Conservation (phyloP, 2,888 invertebrate species). For the Saturnia japonica region DNA sequence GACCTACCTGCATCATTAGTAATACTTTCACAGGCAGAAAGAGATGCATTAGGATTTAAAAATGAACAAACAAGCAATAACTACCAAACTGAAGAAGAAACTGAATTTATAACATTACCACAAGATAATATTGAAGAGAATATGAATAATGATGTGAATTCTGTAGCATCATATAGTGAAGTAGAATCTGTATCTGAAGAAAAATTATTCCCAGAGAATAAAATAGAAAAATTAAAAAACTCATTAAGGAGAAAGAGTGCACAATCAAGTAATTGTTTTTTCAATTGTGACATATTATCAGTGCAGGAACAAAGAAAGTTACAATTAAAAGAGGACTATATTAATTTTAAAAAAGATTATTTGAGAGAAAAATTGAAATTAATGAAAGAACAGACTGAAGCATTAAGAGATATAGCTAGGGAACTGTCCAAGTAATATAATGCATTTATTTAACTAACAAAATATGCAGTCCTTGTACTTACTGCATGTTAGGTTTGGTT, state of each 20-base stretch:
- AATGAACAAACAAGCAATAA: slow-evolving; percentile 46
- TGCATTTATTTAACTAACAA: not conserved
- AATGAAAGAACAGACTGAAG: slow-evolving; percentile 70
- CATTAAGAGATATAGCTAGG: slow-evolving; percentile 68
- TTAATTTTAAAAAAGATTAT: slow-evolving; percentile 72
- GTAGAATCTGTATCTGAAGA: slow-evolving; percentile 55
- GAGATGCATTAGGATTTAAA: slow-evolving; percentile 61
- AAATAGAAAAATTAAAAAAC: slow-evolving; percentile 40
- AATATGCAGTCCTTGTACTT: no score
- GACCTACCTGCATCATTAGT: slow-evolving; percentile 47
- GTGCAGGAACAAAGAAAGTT: slow-evolving; percentile 63
- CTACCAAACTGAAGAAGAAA: slow-evolving; percentile 40
- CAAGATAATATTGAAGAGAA: slow-evolving; percentile 43
- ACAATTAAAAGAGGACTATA: slow-evolving; percentile 68
- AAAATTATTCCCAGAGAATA: slow-evolving; percentile 50
- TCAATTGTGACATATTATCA: slow-evolving; percentile 66
- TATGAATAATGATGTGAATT: slow-evolving; percentile 46
- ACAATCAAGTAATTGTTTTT: slow-evolving; percentile 54
- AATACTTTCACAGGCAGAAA: slow-evolving; percentile 55
- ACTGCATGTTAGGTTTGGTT: no score
- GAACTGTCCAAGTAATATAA: slow-evolving; percentile 50
- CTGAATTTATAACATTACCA: slow-evolving; percentile 56
- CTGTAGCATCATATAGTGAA: slow-evolving; percentile 52
- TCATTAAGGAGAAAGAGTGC: slow-evolving; percentile 38
- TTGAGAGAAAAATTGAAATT: slow-evolving; percentile 65